Evolutionary conservation across 2,797 vertebrate species (phyloP).

Genomic region (Peromyscus aztecus): DNA sequence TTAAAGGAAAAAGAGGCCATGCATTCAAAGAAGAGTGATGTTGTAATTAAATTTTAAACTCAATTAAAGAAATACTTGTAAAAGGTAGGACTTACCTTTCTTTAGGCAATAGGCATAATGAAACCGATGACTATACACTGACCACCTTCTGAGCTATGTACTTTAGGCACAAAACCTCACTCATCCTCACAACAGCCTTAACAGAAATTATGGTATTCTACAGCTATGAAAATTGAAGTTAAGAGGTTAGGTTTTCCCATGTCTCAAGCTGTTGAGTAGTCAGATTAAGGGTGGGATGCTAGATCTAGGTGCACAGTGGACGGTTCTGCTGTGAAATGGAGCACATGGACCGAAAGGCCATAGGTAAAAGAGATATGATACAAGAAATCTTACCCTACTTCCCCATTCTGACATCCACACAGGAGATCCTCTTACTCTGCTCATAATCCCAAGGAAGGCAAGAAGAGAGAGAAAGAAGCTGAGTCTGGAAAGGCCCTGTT

Average conservation of each 20-base stretch:
- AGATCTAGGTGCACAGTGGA: no score
- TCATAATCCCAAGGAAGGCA: background rate
- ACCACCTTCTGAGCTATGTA: background rate
- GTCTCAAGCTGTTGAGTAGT: background rate
- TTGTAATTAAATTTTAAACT: background rate
- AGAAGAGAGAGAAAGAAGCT: background rate
- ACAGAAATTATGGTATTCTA: background rate
- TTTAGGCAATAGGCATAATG: background rate
- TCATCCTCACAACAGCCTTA: background rate
- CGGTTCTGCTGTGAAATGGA: background rate
- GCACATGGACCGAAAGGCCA: background rate
- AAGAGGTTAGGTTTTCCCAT: background rate
- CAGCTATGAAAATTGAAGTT: constrained; percentile 21
- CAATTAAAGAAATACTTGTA: background rate
- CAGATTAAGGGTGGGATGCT: background rate
- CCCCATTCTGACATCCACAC: no score
- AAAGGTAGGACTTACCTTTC: background rate
- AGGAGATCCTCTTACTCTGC: background rate
- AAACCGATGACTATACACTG: background rate
- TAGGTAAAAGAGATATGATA: background rate
- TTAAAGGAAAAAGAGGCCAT: background rate
- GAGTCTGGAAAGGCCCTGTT: background rate
- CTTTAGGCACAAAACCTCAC: background rate
- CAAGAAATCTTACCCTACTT: background rate
- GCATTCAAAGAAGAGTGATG: background rate